Base-by-base conservation (phyloP, 37 sponge, comb jelly and placozoan species). In the Spongia lamella region DNA sequence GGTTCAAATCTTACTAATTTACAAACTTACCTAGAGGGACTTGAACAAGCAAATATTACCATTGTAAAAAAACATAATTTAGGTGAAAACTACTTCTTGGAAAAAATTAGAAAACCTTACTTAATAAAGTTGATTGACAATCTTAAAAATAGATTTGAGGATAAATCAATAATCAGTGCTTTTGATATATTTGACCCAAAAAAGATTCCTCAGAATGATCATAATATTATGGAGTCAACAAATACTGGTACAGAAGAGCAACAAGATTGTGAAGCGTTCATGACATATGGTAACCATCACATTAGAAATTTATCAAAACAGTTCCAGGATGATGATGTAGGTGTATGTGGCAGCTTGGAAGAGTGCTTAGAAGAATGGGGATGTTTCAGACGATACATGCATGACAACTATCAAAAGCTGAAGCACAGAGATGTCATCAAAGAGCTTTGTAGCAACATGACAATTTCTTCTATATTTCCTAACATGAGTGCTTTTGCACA, bases 301-400 rank as follows among this genome's bases (percentile, higher is more conserved):
- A 43, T 43, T 43, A 43, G 47, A 43, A 43, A 43, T 43, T 43
- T 43, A 43, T 43, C 5, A 13, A 43, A 43, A 43, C 47, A 43
- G 47, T 43, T 13, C 9, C 47, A 43, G 47, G 7, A 43, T 43
- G 47, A 43, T 43, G 47, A 43, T 43, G 47, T 43, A 43, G 5
- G 47, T 43, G 47, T 43, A 43, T 43, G 47, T 43, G 47, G 47
- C 47, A 43, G 7, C 47, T 43, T 33, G 40, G 53, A 64, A 24
- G 77, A 63, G 32, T 77, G 77, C 33, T 7, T 77, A 32, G 66
- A 77, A 29, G 66, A 77, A 47, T 77, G 65, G 65, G 29, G 17
- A 11, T 29, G 53, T 32, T 77, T 37, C 38, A 62, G 65, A 37
- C 77, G 63, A 53, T 64, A 31, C 32, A 20, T 77, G 37, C 21